Evolutionary conservation across 37 sponge, comb jelly and placozoan genomes (phyloP).

Genomic region (Lycopodina hypogea): DNA sequence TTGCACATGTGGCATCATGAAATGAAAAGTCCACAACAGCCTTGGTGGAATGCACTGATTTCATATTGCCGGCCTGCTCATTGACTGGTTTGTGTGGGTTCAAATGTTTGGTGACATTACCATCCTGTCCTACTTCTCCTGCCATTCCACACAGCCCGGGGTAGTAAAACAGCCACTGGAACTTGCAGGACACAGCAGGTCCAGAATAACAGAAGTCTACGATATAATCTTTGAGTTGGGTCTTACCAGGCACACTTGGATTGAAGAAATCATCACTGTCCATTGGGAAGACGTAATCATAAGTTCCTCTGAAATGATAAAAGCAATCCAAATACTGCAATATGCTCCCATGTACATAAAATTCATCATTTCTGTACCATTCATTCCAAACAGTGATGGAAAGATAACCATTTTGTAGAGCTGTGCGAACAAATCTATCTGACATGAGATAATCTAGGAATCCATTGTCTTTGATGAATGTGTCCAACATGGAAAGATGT

Average conservation of each 20-base stretch:
- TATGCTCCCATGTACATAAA: not conserved
- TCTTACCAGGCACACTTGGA: not conserved
- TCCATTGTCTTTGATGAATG: conserved; percentile 8
- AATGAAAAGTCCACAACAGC: conserved; percentile 2
- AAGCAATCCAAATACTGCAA: conserved; percentile 1
- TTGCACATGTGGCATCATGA: conserved; percentile 1
- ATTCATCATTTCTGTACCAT: not conserved
- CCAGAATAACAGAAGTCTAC: not conserved
- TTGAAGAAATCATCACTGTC: conserved; percentile 23
- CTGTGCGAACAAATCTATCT: not conserved
- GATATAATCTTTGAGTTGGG: not conserved
- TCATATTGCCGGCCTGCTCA: not conserved
- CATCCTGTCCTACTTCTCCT: not conserved
- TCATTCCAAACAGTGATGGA: conserved; percentile 11
- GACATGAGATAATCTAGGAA: not conserved
- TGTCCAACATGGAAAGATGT: not conserved
- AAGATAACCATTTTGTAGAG: not conserved
- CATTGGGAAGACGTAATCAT: conserved; percentile 7
- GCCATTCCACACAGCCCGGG: conserved; percentile 12
- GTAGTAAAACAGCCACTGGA: not conserved
- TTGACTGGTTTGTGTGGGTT: not conserved
- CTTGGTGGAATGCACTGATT: not conserved
- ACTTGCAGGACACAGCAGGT: not conserved
- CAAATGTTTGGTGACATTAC: not conserved
- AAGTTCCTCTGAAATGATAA: conserved; percentile 16